These are phyloP conservation scores for Dynastes grantii DNA, from an alignment of 2,888 invertebrate genomes.

Conservation along the genomic window DNA sequence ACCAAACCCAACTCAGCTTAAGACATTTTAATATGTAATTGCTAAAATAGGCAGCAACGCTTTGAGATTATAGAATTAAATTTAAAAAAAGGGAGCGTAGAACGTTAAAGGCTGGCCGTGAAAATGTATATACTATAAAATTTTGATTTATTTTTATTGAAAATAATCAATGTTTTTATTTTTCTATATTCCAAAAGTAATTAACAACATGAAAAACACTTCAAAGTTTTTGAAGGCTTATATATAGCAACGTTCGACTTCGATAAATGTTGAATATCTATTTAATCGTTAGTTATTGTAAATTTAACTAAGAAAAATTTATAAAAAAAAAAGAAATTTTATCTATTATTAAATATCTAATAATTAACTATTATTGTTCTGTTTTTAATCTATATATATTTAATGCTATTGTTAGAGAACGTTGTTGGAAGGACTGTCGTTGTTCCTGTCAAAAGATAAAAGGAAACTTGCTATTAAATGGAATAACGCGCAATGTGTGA, in stretches of 20 bases:
- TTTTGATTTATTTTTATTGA: too few relatives aligned
- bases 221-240: conserved; percentile 16
- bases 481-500: conserved; percentile 5
- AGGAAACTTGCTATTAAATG: too few relatives aligned
- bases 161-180: too few relatives aligned
- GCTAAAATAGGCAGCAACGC: too few relatives aligned
- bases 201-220: too few relatives aligned
- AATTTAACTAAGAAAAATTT: conserved; percentile 22
- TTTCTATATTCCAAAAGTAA: too few relatives aligned
- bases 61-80: too few relatives aligned
- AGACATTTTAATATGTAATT: too few relatives aligned
- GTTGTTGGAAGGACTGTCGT: conserved; percentile 8
- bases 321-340: conserved; percentile 53
- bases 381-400: conserved; percentile 33
- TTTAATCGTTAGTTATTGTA: conserved; percentile 46
- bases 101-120: too few relatives aligned
- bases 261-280: conserved; percentile 33
- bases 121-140: too few relatives aligned
- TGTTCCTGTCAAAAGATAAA: conserved; percentile 11
- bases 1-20: too few relatives aligned
- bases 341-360: conserved; percentile 47
- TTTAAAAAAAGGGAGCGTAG: too few relatives aligned
- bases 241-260: conserved; percentile 16
- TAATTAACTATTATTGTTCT: conserved; percentile 55
- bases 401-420: conserved; percentile 21